Conservation (phyloP, 2,113 vertebrate genomes). For the Bungarus multicinctus region DNA sequence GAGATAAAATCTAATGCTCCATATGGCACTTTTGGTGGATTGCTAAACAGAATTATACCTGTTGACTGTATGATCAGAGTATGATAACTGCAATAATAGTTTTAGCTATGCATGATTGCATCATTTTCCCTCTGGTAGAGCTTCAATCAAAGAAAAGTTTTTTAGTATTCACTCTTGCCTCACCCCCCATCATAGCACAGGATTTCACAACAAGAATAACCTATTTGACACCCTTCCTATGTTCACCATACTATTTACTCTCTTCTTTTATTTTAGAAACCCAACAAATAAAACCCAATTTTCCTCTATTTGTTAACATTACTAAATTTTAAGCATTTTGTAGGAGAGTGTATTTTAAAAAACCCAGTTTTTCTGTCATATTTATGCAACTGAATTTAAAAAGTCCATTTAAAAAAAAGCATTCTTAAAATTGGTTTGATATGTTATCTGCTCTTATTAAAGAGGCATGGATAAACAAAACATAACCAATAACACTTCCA, state of each 20-base stretch:
- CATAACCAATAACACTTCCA: background rate
- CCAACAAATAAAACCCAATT: background rate
- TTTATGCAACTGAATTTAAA: background rate
- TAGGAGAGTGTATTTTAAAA: background rate
- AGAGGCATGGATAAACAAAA: background rate
- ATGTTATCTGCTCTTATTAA: background rate
- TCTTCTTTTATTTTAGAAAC: background rate
- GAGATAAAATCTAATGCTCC: background rate
- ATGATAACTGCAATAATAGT: background rate
- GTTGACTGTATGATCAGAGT: background rate
- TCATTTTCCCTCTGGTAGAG: background rate
- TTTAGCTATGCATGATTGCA: background rate
- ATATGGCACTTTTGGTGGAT: background rate
- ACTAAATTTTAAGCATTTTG: background rate
- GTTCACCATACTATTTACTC: background rate
- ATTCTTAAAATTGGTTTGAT: background rate
- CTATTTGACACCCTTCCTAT: background rate
- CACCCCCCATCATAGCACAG: conserved; percentile 2
- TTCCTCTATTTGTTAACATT: background rate
- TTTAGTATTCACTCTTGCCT: background rate
- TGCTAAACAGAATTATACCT: background rate
- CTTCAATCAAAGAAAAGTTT: background rate
- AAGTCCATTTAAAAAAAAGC: background rate
- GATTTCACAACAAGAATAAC: background rate
- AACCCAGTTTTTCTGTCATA: too few relatives aligned